These are phyloP conservation scores for Ceratitis capitata DNA, from an alignment of 1,140 invertebrate genomes.

Conservation along the genomic window DNA sequence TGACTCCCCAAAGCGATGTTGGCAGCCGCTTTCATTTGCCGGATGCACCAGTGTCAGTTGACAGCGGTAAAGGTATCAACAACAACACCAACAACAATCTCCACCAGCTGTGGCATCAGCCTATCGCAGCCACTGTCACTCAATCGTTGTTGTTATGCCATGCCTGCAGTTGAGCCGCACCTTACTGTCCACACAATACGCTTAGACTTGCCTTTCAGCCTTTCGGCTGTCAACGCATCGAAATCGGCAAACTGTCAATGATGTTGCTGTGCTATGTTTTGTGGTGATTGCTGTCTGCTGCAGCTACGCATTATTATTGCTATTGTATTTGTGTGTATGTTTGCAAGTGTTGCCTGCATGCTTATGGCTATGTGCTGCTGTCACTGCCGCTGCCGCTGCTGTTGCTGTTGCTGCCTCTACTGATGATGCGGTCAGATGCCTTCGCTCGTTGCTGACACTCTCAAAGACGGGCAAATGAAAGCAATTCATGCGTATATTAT, in stretches of 20 bases:
- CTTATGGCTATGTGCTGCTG: neutral
- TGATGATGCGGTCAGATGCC: constrained; percentile 13
- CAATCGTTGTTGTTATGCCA: neutral
- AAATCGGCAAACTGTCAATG: constrained; percentile 29
- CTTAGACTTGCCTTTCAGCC: neutral
- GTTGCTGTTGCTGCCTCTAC: neutral
- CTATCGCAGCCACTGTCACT: constrained; percentile 18
- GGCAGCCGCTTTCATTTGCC: neutral
- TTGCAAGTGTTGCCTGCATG: neutral
- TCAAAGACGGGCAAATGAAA: neutral
- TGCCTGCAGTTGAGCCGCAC: neutral
- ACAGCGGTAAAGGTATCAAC: neutral
- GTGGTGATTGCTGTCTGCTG: constrained; percentile 1
- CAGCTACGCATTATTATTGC: neutral
- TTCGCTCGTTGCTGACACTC: neutral
- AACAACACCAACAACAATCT: neutral
- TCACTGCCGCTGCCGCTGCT: neutral
- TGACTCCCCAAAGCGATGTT: too few relatives aligned
- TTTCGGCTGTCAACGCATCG: neutral
- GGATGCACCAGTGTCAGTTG: neutral
- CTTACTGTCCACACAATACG: too few relatives aligned
- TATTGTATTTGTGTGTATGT: neutral
- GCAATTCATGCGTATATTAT: constrained; percentile 15
- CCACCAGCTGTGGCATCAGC: neutral
- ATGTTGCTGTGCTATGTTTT: neutral